phyloP scores from a whole-genome alignment of 1,140 invertebrate genomes.

The Lasaia peninsularis region DNA sequence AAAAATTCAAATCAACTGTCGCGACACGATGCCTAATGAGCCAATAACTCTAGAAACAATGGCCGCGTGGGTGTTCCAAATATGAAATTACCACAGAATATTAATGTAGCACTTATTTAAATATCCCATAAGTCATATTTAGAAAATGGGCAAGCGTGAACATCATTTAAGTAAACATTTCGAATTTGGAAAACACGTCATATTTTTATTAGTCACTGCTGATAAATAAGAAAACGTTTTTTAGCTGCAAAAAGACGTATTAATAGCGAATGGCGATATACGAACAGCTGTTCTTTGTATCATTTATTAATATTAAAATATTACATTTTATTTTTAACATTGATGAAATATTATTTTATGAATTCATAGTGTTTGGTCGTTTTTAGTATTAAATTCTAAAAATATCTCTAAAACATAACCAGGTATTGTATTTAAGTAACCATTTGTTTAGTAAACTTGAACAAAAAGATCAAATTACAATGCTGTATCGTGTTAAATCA shows the following conservation, averaged over 20 bases:
- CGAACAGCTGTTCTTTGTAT: too few relatives aligned
- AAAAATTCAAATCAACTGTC: conserved; percentile 58
- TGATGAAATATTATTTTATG: too few relatives aligned
- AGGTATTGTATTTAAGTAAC: too few relatives aligned
- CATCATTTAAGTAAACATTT: background rate
- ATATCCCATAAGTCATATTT: conserved; percentile 63
- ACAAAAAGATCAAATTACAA: background rate
- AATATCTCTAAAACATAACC: too few relatives aligned
- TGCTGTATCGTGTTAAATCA: conserved; percentile 44
- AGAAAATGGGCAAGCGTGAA: conserved; percentile 37
- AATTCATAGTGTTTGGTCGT: too few relatives aligned
- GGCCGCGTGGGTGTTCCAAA: conserved; percentile 63
- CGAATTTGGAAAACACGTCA: background rate
- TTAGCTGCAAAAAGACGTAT: too few relatives aligned
- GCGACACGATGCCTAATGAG: conserved; percentile 62
- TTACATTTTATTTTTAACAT: too few relatives aligned
- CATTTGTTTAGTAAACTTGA: background rate
- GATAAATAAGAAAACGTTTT: background rate
- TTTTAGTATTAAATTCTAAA: too few relatives aligned
- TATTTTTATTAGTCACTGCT: too few relatives aligned
- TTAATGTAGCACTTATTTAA: conserved; percentile 75
- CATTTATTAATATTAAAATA: too few relatives aligned
- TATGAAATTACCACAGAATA: conserved; percentile 71
- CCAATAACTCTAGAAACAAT: conserved; percentile 74
- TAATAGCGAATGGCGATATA: too few relatives aligned